Base-by-base conservation (phyloP, 2,797 vertebrate genomes). In the Urocyon cinereoargenteus region DNA sequence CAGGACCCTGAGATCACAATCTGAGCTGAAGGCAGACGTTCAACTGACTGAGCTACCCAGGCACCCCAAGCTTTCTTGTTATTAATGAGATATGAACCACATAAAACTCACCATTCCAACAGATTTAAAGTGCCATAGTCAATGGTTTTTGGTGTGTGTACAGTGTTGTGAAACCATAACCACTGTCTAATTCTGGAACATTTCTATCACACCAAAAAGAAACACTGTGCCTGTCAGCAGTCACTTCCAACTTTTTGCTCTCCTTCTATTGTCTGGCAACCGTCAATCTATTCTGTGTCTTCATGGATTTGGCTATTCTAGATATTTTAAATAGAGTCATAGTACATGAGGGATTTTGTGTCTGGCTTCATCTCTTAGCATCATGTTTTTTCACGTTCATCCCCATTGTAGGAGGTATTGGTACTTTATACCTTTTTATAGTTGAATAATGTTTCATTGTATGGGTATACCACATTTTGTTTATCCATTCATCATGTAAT, bases 11-110 rank as follows among this genome's bases (percentile, higher is more conserved):
- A 45, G 40, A 45, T 45, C 40, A 45, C 40, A 45, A 45, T 45
- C 40, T 45, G 40, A 45, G 40, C 40, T 45, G 40, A 45, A 45
- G 40, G 40, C 40, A 45, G 40, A 45, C 7, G 1, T 45, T 45
- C 40, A 45, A 45, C 40, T 45, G 40, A 45, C 7, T 45, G 40
- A 45, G 40, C 40, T 45, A 45, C 40, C 40, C 40, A 45, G 40
- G 40, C 40, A 40, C 40, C 40, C 40, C 40, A 40, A 72, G 2
- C 6, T 81, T 86, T 86, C 81, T 64, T 83, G 45, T 90, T 85
- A 81, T 68, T 82, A 53, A 55, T 83, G 49, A 94, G 75, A 53
- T 78, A 79, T 92, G 85, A 92, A 90, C 40, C 22, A 68, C 53
- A 82, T 28, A 78, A 95, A 92, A 79, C 16, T 34, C 22, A 84